These are phyloP conservation scores for Pogonocichla stellata DNA, from an alignment of 2,113 vertebrate genomes.

Conservation along the genomic window DNA sequence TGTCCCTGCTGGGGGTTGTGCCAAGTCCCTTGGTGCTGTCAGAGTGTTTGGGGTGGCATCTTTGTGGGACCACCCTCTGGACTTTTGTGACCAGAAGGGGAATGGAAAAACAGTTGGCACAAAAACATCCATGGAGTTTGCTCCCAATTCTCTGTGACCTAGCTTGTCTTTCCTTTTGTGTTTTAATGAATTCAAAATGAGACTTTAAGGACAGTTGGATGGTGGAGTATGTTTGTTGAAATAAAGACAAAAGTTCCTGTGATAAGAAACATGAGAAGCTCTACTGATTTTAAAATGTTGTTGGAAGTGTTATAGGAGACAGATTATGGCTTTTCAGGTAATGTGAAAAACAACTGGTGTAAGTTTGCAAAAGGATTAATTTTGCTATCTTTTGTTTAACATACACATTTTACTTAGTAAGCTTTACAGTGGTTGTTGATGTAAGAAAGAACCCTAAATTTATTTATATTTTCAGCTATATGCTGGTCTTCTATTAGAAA, in stretches of 20 bases:
- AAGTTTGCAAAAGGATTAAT: neutral
- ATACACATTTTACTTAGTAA: neutral
- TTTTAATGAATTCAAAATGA: neutral
- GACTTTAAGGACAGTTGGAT: neutral
- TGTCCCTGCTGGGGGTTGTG: neutral
- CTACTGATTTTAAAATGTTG: neutral
- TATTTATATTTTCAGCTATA: neutral
- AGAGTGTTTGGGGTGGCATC: neutral
- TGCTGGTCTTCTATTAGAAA: neutral
- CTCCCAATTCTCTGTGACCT: neutral
- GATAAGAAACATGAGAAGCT: neutral
- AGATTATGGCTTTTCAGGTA: neutral
- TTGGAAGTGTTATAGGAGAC: neutral
- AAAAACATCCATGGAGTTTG: neutral
- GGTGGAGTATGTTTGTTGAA: neutral
- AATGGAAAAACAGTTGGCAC: neutral
- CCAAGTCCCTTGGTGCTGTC: neutral
- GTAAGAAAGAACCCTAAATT: neutral
- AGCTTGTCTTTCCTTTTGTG: neutral
- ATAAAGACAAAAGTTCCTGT: neutral
- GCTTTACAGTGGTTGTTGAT: neutral
- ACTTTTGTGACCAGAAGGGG: neutral
- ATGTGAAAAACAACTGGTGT: neutral
- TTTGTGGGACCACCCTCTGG: neutral
- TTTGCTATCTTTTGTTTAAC: neutral